These are phyloP conservation scores for Polypterus bichir DNA, from an alignment of 2,113 vertebrate genomes.

Conservation along the genomic window DNA sequence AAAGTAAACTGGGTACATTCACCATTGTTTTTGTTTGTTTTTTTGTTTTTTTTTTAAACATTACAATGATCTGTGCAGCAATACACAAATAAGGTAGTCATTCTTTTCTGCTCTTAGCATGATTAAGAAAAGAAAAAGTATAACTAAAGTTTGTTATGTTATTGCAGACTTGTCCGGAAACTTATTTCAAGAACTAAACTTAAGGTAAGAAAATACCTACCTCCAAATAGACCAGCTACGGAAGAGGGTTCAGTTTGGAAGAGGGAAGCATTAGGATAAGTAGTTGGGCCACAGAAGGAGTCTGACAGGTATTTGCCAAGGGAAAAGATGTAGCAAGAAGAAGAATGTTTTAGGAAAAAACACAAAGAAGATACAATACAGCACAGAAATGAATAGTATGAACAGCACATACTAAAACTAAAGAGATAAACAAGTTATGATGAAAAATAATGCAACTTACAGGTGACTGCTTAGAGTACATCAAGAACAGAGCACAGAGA, in stretches of 20 bases:
- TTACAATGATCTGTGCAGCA: too few relatives aligned
- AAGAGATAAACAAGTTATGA: neutral
- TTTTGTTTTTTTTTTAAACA: too few relatives aligned
- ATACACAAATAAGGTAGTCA: too few relatives aligned
- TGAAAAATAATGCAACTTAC: too few relatives aligned
- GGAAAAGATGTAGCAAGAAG: slow-evolving; percentile 26
- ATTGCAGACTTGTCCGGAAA: neutral
- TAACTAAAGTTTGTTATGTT: neutral
- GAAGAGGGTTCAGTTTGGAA: slow-evolving; percentile 63
- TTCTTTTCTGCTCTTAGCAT: too few relatives aligned
- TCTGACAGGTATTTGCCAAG: slow-evolving; percentile 52
- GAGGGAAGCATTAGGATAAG: slow-evolving; percentile 66
- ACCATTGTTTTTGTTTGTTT: too few relatives aligned
- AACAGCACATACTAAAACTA: slow-evolving; percentile 12
- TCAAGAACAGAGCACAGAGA: neutral
- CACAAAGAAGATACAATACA: slow-evolving; percentile 21
- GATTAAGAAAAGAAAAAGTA: too few relatives aligned
- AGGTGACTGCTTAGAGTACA: neutral
- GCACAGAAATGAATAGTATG: slow-evolving; percentile 10
- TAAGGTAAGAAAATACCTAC: slow-evolving; percentile 41
- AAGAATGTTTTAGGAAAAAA: slow-evolving; percentile 21
- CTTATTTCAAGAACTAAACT: neutral
- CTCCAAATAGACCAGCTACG: slow-evolving; percentile 75
- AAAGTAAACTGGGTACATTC: too few relatives aligned
- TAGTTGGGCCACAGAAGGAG: slow-evolving; percentile 68